phyloP scores from a whole-genome alignment of 2,888 invertebrate species.

The Xiphydria camelus region DNA sequence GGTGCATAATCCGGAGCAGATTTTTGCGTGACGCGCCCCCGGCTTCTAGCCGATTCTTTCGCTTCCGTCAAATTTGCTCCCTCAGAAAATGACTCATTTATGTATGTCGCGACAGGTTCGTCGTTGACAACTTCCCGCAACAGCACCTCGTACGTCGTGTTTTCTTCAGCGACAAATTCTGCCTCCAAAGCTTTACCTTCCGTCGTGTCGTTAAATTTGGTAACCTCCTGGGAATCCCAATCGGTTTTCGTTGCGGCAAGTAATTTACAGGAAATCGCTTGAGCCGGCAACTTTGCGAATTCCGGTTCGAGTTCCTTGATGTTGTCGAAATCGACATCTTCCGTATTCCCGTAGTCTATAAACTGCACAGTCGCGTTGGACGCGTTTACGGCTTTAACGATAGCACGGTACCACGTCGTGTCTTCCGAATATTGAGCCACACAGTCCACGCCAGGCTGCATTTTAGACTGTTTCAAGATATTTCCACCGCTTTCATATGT shows the following conservation, averaged over 20 bases:
- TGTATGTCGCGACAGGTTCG: slow-evolving; percentile 21
- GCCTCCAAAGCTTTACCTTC: slow-evolving; percentile 39
- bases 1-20: slow-evolving; percentile 60
- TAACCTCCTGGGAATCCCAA: slow-evolving; percentile 29
- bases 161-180: slow-evolving; percentile 41
- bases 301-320: slow-evolving; percentile 55
- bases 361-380: slow-evolving; percentile 63
- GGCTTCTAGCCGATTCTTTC: slow-evolving; percentile 28
- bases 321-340: slow-evolving; percentile 60
- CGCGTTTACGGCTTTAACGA: slow-evolving; percentile 58
- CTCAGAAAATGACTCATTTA: slow-evolving; percentile 41
- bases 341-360: slow-evolving; percentile 75
- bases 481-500: slow-evolving; percentile 40
- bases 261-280: slow-evolving; percentile 53
- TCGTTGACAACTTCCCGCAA: slow-evolving; percentile 32
- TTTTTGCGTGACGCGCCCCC: slow-evolving; percentile 8
- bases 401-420: slow-evolving; percentile 73
- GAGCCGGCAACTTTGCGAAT: slow-evolving; percentile 45
- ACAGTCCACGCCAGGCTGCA: slow-evolving; percentile 37
- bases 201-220: slow-evolving; percentile 30
- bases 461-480: slow-evolving; percentile 25
- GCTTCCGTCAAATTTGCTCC: slow-evolving; percentile 33
- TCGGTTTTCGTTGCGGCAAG: slow-evolving; percentile 35
- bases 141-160: slow-evolving; percentile 40
- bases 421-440: slow-evolving; percentile 58